A percentile compares a stretch with the other conserved stretches of the same genome.
Evolutionary conservation across 2,113 vertebrate species (phyloP).

Genomic region (Perca flavescens): DNA sequence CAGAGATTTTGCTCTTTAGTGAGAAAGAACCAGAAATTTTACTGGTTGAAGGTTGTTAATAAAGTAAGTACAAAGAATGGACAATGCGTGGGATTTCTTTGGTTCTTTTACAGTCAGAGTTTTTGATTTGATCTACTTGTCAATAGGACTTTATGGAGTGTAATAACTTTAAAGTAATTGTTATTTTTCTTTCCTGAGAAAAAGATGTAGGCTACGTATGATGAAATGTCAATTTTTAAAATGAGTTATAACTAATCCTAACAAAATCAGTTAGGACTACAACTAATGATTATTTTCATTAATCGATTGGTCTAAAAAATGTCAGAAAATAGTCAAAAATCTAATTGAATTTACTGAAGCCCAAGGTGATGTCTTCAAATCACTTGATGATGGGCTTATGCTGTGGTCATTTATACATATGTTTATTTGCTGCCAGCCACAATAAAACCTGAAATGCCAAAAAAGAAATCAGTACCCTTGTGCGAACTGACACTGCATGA

Average conservation of each 20-base stretch:
- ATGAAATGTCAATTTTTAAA: neutral
- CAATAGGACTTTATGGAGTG: too few species aligned
- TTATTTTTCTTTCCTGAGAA: neutral
- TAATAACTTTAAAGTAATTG: neutral
- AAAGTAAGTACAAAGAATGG: neutral
- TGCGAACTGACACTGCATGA: constrained; percentile 55
- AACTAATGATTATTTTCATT: neutral
- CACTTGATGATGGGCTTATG: too few species aligned
- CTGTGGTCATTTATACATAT: too few species aligned
- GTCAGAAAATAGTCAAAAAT: too few species aligned
- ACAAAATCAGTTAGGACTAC: neutral
- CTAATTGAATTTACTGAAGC: neutral
- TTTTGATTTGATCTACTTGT: neutral
- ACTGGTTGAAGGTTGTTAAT: neutral
- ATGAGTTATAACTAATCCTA: neutral
- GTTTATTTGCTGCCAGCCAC: neutral
- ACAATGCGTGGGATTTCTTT: neutral
- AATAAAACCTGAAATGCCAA: neutral
- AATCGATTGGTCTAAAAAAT: neutral
- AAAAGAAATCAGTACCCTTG: constrained; percentile 58
- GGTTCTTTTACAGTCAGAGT: neutral
- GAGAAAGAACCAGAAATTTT: neutral
- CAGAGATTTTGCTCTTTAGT: constrained; percentile 8
- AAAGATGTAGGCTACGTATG: neutral
- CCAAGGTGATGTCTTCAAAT: neutral